Conservation (phyloP, 2,113 vertebrate species). For the Sander vitreus region DNA sequence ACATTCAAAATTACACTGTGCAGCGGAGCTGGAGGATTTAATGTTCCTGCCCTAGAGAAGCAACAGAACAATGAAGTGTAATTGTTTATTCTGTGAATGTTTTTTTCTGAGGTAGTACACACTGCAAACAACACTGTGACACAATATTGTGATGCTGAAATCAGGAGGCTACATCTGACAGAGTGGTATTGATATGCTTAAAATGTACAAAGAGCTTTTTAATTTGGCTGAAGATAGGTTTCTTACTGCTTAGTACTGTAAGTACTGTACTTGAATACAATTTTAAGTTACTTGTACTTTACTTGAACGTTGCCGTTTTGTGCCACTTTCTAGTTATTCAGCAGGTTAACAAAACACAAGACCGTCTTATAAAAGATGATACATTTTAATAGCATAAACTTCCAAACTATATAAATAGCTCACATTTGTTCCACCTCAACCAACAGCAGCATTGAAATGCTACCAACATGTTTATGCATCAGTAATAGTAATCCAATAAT, state of each 20-base stretch:
- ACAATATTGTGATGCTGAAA: conserved; percentile 1
- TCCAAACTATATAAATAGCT: not conserved
- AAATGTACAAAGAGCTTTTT: not conserved
- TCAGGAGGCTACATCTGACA: not conserved
- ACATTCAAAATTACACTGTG: conserved; percentile 16
- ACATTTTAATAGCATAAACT: not conserved
- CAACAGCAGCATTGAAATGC: not conserved
- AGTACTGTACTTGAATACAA: too few species aligned
- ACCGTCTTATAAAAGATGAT: not conserved
- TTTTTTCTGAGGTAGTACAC: conserved; percentile 26
- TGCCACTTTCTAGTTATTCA: not conserved
- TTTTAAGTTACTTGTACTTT: not conserved
- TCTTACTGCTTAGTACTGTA: not conserved
- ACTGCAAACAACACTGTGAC: conserved; percentile 1
- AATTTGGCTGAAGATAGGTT: not conserved
- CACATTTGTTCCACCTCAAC: not conserved
- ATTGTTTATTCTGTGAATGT: conserved; percentile 19
- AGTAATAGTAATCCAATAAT: too few species aligned
- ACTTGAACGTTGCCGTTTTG: too few species aligned
- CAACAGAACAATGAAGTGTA: conserved; percentile 28
- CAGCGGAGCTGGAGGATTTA: not conserved
- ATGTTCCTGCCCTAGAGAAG: not conserved
- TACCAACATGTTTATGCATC: too few species aligned
- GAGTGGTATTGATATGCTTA: not conserved
- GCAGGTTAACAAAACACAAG: not conserved